Evolutionary conservation across 1,140 invertebrate species (phyloP), one percentile per base, ranked within the genome.

Genomic region (Tetramorium parvispinum): DNA sequence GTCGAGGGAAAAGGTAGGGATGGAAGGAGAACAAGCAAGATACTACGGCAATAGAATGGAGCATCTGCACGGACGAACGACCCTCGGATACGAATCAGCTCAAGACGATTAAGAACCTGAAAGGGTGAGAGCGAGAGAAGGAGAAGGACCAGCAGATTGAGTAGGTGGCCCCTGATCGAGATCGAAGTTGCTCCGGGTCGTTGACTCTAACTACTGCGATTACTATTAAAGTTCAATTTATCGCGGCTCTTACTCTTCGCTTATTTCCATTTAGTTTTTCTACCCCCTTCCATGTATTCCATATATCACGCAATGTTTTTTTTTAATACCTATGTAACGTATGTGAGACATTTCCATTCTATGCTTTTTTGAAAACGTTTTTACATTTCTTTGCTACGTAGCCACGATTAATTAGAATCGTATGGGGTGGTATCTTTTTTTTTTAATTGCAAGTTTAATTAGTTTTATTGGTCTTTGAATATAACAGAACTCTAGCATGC

Each of bases 31-130:
- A 79, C 61, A 68, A 65, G 49, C 27, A 43, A 68, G 76, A 81
- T 57, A 81, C 24, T 27, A 43, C 70, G 70, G 61, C 76, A 86
- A 73, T 81, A 68, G 87, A 82, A 68, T 11, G 43, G 75, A 86
- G 68, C 68, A 68, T 88, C 85, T 81, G 87, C 61, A 86, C 61
- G 70, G 68, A 68, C 83, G 59, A 88, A 82, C 87, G 73, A 85
- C 27, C 46, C 46, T 66, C 49, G 85, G 87, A 86, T 88, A 85
- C 43, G 71, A 88, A 88, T 87, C 85, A 71, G 78, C 51, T 76
- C 27, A 49, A 51, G 55, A 87, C 87, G 78, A 88, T 88, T 88
- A 87, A 88, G 85, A 76, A 85, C 59, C 55, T 55, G 51, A 43
- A 43, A 65, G 73, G 82, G 51, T 8, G 32, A 27, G 53, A 16